Conservation (phyloP, 2,113 vertebrate species). For the Vireo altiloquus region DNA sequence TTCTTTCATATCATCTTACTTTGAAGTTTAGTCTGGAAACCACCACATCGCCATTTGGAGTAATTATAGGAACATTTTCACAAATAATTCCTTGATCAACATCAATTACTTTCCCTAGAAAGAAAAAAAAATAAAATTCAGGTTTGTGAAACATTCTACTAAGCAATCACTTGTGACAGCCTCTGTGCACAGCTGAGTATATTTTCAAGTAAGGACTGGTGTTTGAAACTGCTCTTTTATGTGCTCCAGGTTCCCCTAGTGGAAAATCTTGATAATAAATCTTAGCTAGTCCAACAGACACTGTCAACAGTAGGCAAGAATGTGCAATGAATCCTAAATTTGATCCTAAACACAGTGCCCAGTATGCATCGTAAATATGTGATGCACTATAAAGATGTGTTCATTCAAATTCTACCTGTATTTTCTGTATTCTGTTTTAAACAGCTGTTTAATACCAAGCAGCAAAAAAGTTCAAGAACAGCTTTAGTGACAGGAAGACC, state of each 20-base stretch:
- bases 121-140: background rate
- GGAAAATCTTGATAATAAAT: background rate
- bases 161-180: background rate
- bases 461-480: background rate
- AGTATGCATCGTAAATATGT: background rate
- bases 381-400: background rate
- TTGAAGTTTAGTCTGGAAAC: constrained; percentile 93
- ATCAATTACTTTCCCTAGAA: constrained; percentile 90
- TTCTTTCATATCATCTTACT: constrained; percentile 81
- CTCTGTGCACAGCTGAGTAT: background rate
- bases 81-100: constrained; percentile 97
- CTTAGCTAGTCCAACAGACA: background rate
- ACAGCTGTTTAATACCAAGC: background rate
- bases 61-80: constrained; percentile 96
- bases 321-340: background rate
- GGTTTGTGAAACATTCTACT: background rate
- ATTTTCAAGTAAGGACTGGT: background rate
- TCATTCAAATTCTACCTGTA: background rate
- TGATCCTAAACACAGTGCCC: background rate
- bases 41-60: constrained; percentile 95
- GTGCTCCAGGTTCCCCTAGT: background rate
- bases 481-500: background rate
- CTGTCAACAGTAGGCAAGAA: background rate
- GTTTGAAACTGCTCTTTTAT: background rate
- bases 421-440: background rate